Base-by-base conservation (phyloP, 92 coral and sea anemone species). In the Epizoanthus stellaris region DNA sequence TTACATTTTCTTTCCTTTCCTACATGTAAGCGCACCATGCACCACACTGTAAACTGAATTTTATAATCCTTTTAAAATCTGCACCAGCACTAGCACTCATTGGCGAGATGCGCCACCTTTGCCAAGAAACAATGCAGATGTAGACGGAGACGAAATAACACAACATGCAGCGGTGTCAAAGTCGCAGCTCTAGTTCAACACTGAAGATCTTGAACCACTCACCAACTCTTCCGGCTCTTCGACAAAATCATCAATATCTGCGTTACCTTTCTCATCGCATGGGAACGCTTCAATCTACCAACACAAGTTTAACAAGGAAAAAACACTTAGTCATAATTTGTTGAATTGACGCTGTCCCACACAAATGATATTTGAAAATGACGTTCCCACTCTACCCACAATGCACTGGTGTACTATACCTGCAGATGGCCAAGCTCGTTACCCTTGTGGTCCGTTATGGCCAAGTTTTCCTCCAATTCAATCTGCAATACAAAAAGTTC, bases 191-290 rank as follows among this genome's bases (percentile, higher is more conserved):
- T 21, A 60, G 11, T 43, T n/a, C 0, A 53, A 30, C 69, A 25
- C 21, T 25, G 23, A 64, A 19, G 7, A 25, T 19, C 5, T 11
- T 47, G 52, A 19, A 49, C 9, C 3, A 83, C 91, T 63, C 38
- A 95, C 98, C 97, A 95, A 70, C 38, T 95, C 98, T 7, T 72
- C 38, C 34, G 98, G 98, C 12, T 93, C 95, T 42, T 95, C 98
- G 12, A 93, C 92, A 65, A 88, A 95, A 69, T 95, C 98, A 40
- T 95, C 98, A 10, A 87, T 59, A 14, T 89, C 94, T 52, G 91
- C 97, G 38, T 91, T 87, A 1, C 94, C 94, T 17, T 54, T 82
- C 10, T 49, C 74, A 70, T 93, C 87, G 38, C 98, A 95, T 13
- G 98, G 98, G 72, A 80, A 93, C 2, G 92, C 91, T 67, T 91